phyloP scores from a whole-genome alignment of 2,113 vertebrate species.

The Siniperca knerii region DNA sequence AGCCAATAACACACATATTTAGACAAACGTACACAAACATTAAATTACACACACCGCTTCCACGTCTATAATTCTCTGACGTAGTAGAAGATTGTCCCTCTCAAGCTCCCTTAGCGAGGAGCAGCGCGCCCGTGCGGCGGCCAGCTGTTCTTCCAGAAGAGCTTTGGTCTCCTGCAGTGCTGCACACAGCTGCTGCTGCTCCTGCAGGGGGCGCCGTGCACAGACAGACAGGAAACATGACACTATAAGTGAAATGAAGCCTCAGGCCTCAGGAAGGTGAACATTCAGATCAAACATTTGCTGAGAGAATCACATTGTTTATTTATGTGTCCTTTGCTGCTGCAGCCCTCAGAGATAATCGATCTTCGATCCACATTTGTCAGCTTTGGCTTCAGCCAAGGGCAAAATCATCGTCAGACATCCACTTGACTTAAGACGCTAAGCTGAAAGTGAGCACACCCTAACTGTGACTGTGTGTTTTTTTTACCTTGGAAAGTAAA shows the following conservation, averaged over 20 bases:
- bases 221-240: not conserved
- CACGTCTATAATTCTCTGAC: constrained; percentile 84
- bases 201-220: constrained; percentile 78
- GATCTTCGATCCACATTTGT: not conserved
- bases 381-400: not conserved
- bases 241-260: not conserved
- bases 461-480: not conserved
- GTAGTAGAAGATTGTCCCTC: constrained; percentile 88
- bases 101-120: constrained; percentile 87
- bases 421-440: not conserved
- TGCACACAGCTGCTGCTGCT: constrained; percentile 88
- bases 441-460: not conserved
- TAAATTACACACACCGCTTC: constrained; percentile 81
- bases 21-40: not conserved
- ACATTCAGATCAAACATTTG: not conserved
- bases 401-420: not conserved
- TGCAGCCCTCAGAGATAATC: not conserved
- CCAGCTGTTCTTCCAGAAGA: constrained; percentile 89
- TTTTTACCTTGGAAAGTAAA: not conserved
- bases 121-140: constrained; percentile 82
- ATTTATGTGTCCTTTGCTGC: not conserved
- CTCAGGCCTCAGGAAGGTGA: not conserved
- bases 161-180: constrained; percentile 88
- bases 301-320: not conserved
- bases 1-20: not conserved